phyloP scores from a whole-genome alignment of 1,140 invertebrate species.

The Drosophila yakuba region DNA sequence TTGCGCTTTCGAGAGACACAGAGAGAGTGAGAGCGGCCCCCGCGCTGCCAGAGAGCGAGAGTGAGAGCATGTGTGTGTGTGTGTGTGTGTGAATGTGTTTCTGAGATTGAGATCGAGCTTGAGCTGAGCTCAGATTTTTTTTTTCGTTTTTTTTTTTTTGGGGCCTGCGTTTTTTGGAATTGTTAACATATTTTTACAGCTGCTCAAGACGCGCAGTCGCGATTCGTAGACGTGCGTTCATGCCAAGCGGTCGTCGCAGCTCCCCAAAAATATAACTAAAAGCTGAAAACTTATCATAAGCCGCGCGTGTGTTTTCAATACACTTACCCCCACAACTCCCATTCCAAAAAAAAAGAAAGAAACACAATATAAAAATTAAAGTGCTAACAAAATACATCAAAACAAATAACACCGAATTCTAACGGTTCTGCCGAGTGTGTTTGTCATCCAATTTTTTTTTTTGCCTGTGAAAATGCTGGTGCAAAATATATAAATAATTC shows the following conservation, averaged over 20 bases:
- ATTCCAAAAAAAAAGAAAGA: slow-evolving; percentile 46
- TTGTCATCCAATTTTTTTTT: slow-evolving; percentile 9
- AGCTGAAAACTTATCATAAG: neutral
- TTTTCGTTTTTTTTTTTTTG: slow-evolving; percentile 43
- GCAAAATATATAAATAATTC: slow-evolving; percentile 32
- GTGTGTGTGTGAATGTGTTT: neutral
- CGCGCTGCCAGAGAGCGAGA: neutral
- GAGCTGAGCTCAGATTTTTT: slow-evolving; percentile 10
- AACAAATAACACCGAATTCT: slow-evolving; percentile 3
- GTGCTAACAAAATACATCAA: neutral
- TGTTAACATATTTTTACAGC: slow-evolving; percentile 83
- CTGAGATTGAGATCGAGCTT: neutral
- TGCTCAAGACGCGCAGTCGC: slow-evolving; percentile 81
- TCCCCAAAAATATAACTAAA: slow-evolving; percentile 35
- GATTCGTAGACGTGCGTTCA: slow-evolving; percentile 83
- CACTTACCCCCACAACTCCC: neutral
- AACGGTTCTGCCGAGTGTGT: slow-evolving; percentile 16
- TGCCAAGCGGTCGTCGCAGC: slow-evolving; percentile 80
- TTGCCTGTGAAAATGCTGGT: slow-evolving; percentile 61
- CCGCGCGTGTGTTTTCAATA: slow-evolving; percentile 38
- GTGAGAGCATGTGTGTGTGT: neutral
- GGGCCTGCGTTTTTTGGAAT: slow-evolving; percentile 81
- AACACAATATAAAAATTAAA: slow-evolving; percentile 11
- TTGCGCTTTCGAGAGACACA: slow-evolving; percentile 56
- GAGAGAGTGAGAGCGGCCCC: neutral